Conservation (phyloP, 2,888 invertebrate genomes). For the Tolmerus cingulatus region DNA sequence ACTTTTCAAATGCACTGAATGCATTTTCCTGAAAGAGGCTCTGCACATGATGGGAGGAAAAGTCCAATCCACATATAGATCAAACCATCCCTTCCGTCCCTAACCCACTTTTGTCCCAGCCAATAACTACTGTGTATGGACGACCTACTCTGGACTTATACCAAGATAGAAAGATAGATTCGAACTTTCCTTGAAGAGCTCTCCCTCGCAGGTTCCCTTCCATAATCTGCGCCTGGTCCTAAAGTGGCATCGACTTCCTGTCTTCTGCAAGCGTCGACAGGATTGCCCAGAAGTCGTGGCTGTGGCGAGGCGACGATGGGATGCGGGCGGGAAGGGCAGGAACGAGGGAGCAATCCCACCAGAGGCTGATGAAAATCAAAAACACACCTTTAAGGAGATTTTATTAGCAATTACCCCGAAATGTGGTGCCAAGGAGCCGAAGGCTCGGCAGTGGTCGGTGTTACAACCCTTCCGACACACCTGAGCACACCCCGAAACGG, state of each 20-base stretch:
- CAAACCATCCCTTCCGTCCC: background rate
- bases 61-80: background rate
- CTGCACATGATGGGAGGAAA: background rate
- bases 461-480: background rate
- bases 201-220: background rate
- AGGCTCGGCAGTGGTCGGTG: background rate
- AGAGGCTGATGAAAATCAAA: conserved; percentile 6
- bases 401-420: background rate
- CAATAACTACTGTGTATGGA: background rate
- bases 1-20: background rate
- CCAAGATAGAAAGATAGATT: background rate
- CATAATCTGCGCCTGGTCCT: background rate
- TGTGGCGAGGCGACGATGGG: background rate
- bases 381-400: background rate
- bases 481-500: background rate
- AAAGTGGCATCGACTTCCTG: background rate
- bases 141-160: background rate
- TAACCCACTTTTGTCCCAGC: background rate
- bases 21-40: background rate
- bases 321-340: background rate
- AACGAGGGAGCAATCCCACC: background rate
- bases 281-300: background rate
- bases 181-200: background rate
- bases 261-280: background rate
- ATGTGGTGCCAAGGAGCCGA: background rate